phyloP scores from a whole-genome alignment of 2,797 vertebrate species.

The Tamandua tetradactyla region DNA sequence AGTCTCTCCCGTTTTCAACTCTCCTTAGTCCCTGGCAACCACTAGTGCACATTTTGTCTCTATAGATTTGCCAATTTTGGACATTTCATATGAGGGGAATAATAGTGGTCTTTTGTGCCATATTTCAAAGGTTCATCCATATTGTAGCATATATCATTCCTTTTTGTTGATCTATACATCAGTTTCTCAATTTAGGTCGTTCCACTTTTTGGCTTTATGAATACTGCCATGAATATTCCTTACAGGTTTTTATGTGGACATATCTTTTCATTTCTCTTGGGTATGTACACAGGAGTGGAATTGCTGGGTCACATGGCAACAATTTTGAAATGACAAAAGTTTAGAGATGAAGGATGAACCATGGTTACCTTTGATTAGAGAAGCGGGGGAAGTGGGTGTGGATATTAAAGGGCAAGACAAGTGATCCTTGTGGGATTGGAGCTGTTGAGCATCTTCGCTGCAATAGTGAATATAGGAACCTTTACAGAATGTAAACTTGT shows the following conservation, averaged over 20 bases:
- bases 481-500: not conserved
- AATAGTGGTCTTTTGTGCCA: not conserved
- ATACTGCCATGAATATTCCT: not conserved
- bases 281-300: not conserved
- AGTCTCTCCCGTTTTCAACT: not conserved
- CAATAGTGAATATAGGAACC: too few species aligned
- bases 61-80: not conserved
- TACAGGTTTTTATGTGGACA: conserved; percentile 11
- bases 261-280: not conserved
- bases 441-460: not conserved
- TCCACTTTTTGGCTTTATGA: not conserved
- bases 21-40: not conserved
- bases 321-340: not conserved
- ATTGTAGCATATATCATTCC: not conserved
- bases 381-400: not conserved
- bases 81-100: not conserved
- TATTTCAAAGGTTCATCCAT: not conserved
- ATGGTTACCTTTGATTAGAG: not conserved
- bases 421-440: not conserved
- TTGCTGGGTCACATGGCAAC: not conserved
- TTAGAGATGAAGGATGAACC: not conserved
- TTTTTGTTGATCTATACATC: not conserved
- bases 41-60: not conserved
- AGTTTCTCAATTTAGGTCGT: not conserved
- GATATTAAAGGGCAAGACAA: not conserved